Percentiles rank a stretch among this genome's conserved stretches.
phyloP scores from a whole-genome alignment of 1,140 invertebrate genomes.

The Battus philenor region DNA sequence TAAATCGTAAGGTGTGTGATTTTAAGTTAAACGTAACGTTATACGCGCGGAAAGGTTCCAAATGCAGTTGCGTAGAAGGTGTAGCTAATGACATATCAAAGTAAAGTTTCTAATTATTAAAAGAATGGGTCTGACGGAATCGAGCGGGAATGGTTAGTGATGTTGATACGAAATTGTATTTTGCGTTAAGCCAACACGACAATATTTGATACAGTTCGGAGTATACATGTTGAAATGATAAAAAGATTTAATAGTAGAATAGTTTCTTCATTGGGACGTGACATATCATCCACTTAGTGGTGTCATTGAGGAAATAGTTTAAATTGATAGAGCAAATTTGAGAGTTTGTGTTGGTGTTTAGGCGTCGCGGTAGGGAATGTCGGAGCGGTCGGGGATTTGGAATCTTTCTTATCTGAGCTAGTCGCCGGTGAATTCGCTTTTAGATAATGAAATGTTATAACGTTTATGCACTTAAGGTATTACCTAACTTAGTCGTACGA shows the following conservation, averaged over 20 bases:
- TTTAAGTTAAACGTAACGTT: conserved; percentile 60
- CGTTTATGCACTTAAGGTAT: conserved; percentile 65
- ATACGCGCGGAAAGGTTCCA: conserved; percentile 71
- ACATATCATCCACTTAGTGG: conserved; percentile 73
- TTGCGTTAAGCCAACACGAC: conserved; percentile 48
- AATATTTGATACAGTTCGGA: conserved; percentile 56
- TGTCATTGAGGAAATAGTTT: conserved; percentile 44
- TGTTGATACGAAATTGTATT: conserved; percentile 35
- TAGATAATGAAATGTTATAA: conserved; percentile 67
- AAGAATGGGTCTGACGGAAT: conserved; percentile 18
- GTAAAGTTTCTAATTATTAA: conserved; percentile 61
- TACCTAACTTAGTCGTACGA: conserved; percentile 63
- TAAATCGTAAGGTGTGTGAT: conserved; percentile 65
- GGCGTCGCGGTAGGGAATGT: conserved; percentile 21
- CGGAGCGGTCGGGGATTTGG: conserved; percentile 50
- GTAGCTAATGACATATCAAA: conserved; percentile 73
- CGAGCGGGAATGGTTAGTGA: conserved; percentile 59
- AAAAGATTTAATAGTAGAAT: conserved; percentile 71
- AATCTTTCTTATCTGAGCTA: conserved; percentile 73
- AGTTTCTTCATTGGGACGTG: conserved; percentile 47
- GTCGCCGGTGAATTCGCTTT: conserved; percentile 65
- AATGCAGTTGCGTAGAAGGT: conserved; percentile 52
- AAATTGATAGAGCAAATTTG: conserved; percentile 41
- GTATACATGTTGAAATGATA: conserved; percentile 53
- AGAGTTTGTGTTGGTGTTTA: conserved; percentile 6